Evolutionary conservation across 1,140 invertebrate species (phyloP).

Genomic region (Penaeus indicus): DNA sequence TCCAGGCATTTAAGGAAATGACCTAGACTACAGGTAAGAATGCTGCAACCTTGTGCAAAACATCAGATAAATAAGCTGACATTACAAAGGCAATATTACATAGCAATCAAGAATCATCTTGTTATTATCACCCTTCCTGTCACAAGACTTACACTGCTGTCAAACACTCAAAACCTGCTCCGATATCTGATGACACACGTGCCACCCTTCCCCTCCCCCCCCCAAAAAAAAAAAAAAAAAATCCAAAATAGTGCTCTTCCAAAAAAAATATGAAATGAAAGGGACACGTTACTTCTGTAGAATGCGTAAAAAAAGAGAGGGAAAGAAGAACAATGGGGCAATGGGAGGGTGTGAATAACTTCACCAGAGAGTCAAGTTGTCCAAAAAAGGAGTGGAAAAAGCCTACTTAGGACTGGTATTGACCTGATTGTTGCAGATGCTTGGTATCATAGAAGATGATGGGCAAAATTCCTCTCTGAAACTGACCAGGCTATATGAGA

Average conservation of each 20-base stretch:
- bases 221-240: not conserved
- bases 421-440: slow-evolving; percentile 23
- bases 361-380: slow-evolving; percentile 5
- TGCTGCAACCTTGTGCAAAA: slow-evolving; percentile 4
- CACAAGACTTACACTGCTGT: slow-evolving; percentile 23
- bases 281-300: not conserved
- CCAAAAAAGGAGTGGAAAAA: slow-evolving; percentile 6
- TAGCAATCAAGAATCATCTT: not conserved
- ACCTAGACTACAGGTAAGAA: not conserved
- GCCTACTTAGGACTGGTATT: not conserved
- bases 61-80: not conserved
- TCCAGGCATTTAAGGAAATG: not conserved
- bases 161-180: not conserved
- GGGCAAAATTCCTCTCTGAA: not conserved
- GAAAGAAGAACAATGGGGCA: not conserved
- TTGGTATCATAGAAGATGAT: slow-evolving; percentile 14
- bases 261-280: slow-evolving; percentile 6
- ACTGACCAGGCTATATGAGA: not conserved
- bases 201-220: too few species aligned
- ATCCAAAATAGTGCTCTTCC: not conserved
- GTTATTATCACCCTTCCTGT: slow-evolving; percentile 12
- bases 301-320: not conserved
- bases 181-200: slow-evolving; percentile 6
- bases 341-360: not conserved
- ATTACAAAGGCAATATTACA: not conserved